Base-by-base conservation (phyloP, 2,888 invertebrate species). In the Cremastobaeus sp. region DNA sequence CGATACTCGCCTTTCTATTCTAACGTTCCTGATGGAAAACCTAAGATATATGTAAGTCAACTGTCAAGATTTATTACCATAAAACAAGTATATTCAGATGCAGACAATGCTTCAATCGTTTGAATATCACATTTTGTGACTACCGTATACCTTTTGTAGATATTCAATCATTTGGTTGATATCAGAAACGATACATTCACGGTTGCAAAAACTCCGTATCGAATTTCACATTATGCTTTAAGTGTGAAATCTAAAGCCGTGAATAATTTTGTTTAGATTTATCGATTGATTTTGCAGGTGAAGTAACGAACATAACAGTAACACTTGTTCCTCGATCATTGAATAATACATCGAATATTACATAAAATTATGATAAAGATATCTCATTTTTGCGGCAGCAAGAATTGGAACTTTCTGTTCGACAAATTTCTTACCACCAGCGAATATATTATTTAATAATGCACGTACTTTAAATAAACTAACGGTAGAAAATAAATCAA, bases 1-100 rank as follows among this genome's bases (percentile, higher is more conserved):
- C 76, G 37, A 71, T 47, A 66, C 76, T 62, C 62, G 43, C 52
- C 54, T 64, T 48, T 66, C 59, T 70, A 71, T 59, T 21, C 30
- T 35, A 18, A 1, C 41, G 21, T 37, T 41, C 34, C 25, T 34
- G 43, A 41, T 28, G 52, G 45, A 54, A 54, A 54, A 41, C 17
- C 21, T 15, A 15, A 54, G 52, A 25, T 28, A 14, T 34, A 28
- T 54, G 39, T 37, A 21, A 37, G 37, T 18, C 45, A 54, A 55
- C 47, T 55, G 65, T 55, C 65, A 47, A 54, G 65, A 65, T 65
- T 65, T 65, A 65, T 65, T 65, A 65, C 65, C 54, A 65, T 54
- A 64, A 65, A 65, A 62, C 62, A 65, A 65, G 65, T 65, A 47
- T 54, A 65, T 55, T 35, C 47, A 54, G 65, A 17, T 32, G 35